Base-by-base conservation (phyloP, 2,888 invertebrate genomes). In the Brassicogethes aeneus region DNA sequence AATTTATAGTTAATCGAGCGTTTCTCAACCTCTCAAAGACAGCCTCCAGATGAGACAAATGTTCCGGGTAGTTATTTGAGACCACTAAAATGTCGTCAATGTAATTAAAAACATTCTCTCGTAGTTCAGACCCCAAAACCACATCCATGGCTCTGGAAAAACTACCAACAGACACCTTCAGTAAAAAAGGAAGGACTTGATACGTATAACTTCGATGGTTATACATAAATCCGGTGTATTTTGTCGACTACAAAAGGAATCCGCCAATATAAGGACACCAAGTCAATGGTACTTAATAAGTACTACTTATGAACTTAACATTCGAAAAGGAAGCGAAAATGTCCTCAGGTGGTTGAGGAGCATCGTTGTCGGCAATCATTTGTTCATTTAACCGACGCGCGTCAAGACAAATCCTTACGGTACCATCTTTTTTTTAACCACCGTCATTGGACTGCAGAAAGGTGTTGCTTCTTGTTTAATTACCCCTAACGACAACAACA, bases 361-460 rank as follows among this genome's bases (percentile, higher is more conserved):
- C n/a, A n/a, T n/a, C n/a, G n/a, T n/a, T n/a, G n/a, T n/a, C n/a
- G n/a, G n/a, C n/a, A n/a, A n/a, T n/a, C n/a, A n/a, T n/a, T n/a
- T n/a, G n/a, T n/a, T n/a, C n/a, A n/a, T n/a, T n/a, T n/a, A 61
- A 31, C 34, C 43, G 47, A 7, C 62, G 34, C 0, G 60, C 60
- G 43, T 62, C 60, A 13, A 60, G 39, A 42, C 60, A 57, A 15
- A 62, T 46, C 3, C 62, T 43, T 2, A 61, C 41, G 7, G 46
- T 40, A 1, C 55, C 56, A 39, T 61, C 32, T 53, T 59, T 40
- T 60, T 62, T 16, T 45, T 30, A 0, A 54, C 53, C 3, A 55
- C 52, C 2, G 56, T 51, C 13, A 61, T 36, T 0, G 60, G 62
- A 34, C 59, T 61, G n/a, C 55, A 50, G 42, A 53, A 61, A 1